A percentile compares a stretch with the other conserved stretches of the same genome.
phyloP scores from a whole-genome alignment of 2,113 vertebrate genomes.

The Psettodes erumei region DNA sequence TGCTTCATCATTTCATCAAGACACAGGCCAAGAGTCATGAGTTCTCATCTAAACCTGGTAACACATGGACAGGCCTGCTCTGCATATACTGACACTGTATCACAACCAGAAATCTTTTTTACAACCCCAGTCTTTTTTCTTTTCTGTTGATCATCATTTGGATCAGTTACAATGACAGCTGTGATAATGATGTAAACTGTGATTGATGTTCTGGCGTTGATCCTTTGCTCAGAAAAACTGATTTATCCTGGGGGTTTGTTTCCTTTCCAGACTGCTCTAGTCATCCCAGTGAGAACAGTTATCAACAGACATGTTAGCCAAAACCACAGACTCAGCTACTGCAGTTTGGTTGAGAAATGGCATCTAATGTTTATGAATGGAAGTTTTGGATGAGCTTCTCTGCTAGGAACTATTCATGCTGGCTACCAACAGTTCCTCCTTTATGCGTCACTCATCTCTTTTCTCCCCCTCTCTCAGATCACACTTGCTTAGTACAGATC shows the following conservation, averaged over 20 bases:
- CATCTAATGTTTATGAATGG: too few relatives aligned
- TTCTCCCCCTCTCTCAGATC: too few relatives aligned
- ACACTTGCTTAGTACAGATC: too few relatives aligned
- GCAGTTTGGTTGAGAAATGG: too few relatives aligned
- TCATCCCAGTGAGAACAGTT: background rate
- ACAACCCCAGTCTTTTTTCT: too few relatives aligned
- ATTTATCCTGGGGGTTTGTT: too few relatives aligned
- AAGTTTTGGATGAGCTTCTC: too few relatives aligned
- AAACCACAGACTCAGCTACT: background rate
- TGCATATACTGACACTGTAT: background rate
- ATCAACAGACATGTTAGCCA: background rate
- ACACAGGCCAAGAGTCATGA: background rate
- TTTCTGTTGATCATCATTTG: background rate
- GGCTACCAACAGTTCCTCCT: too few relatives aligned
- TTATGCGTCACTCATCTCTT: too few relatives aligned
- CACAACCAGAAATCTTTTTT: background rate
- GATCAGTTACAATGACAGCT: background rate
- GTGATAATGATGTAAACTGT: background rate
- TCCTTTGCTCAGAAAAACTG: too few relatives aligned
- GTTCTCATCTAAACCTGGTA: background rate
- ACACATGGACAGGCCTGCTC: background rate
- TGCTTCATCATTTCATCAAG: conserved; percentile 8
- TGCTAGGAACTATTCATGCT: too few relatives aligned
- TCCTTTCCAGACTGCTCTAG: background rate
- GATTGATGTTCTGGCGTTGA: too few relatives aligned